phyloP scores from a whole-genome alignment of 2,113 vertebrate species.

The Phycodurus eques region DNA sequence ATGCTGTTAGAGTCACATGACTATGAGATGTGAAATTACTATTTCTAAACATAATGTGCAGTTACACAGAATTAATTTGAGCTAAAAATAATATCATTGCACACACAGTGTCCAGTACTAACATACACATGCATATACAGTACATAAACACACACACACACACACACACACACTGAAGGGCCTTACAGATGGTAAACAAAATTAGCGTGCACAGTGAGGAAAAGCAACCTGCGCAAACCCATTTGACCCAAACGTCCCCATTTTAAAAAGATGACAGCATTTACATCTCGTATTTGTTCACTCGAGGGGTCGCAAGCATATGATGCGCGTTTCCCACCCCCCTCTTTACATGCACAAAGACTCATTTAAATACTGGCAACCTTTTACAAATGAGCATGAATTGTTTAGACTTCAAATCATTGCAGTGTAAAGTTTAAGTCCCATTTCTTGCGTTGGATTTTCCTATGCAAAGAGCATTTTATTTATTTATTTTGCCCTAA shows the following conservation, averaged over 20 bases:
- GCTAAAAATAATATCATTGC: neutral
- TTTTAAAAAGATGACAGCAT: slow-evolving; percentile 55
- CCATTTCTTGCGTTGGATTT: slow-evolving; percentile 40
- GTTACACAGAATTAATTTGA: neutral
- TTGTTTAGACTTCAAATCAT: slow-evolving; percentile 38
- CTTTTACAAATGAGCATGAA: slow-evolving; percentile 27
- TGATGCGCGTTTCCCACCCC: slow-evolving; percentile 52
- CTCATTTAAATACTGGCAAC: slow-evolving; percentile 29
- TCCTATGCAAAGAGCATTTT: slow-evolving; percentile 43
- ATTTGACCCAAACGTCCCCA: slow-evolving; percentile 70
- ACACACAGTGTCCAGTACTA: neutral
- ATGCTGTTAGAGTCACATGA: no score
- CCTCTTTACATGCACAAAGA: neutral
- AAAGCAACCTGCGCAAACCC: slow-evolving; percentile 71
- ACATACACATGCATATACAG: slow-evolving; percentile 7
- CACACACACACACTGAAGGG: neutral
- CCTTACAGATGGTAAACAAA: slow-evolving; percentile 9
- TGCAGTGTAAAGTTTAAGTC: neutral
- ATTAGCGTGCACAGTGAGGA: neutral
- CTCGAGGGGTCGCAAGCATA: slow-evolving; percentile 12
- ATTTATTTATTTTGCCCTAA: slow-evolving; percentile 34
- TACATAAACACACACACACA: slow-evolving; percentile 11
- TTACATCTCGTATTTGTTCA: neutral
- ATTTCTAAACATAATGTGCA: neutral
- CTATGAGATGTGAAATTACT: neutral